A percentile compares a stretch with the other conserved stretches of the same genome.
These are phyloP conservation scores for Oncorhynchus kisutch DNA, from an alignment of 2,113 vertebrate genomes.

Conservation along the genomic window DNA sequence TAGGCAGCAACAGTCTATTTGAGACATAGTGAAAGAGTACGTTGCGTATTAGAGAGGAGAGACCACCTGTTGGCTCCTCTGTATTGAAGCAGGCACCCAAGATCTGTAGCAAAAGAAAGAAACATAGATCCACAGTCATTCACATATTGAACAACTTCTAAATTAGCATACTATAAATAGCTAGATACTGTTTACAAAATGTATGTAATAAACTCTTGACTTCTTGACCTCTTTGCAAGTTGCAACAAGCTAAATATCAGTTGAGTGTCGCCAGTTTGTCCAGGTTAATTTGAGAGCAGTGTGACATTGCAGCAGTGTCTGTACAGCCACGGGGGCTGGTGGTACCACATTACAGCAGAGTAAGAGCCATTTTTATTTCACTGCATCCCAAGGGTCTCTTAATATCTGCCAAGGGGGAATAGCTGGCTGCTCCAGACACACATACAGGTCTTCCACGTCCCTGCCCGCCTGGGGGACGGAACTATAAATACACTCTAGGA, in stretches of 20 bases:
- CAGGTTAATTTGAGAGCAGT: slow-evolving; percentile 2
- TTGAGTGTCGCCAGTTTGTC: background rate
- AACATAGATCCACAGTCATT: background rate
- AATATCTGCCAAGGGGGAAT: background rate
- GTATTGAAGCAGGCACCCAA: slow-evolving; percentile 62
- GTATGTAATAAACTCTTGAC: background rate
- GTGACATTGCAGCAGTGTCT: background rate
- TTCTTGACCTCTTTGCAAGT: background rate
- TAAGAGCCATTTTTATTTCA: slow-evolving; percentile 6
- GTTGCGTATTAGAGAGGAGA: background rate
- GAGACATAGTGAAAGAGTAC: background rate
- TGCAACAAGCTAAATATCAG: background rate
- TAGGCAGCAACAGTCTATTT: background rate
- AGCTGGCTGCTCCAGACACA: background rate
- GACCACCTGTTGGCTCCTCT: slow-evolving; percentile 63
- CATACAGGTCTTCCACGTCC: background rate
- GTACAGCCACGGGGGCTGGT: background rate
- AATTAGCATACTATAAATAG: background rate
- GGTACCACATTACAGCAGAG: slow-evolving; percentile 16
- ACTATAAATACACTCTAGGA: background rate
- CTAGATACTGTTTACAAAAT: background rate
- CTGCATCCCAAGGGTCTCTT: background rate
- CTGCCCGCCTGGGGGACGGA: background rate
- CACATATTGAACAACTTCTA: background rate
- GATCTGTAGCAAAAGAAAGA: slow-evolving; percentile 49